phyloP scores from a whole-genome alignment of 2,113 vertebrate species.

The Panurus biarmicus region DNA sequence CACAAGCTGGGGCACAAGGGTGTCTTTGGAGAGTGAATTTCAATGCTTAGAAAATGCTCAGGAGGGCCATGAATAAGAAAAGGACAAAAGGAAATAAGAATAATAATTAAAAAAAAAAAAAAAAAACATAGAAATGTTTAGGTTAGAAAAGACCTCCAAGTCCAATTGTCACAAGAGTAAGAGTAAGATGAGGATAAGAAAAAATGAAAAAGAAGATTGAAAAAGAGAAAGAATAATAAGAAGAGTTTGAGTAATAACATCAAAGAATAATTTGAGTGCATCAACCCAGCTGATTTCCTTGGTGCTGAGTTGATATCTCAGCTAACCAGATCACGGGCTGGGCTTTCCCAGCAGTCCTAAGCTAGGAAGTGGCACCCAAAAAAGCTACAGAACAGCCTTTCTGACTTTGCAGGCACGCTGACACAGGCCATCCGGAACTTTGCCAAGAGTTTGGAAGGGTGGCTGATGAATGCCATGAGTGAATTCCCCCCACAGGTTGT shows the following conservation, averaged over 20 bases:
- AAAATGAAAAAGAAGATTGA: not conserved
- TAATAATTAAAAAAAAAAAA: too few relatives aligned
- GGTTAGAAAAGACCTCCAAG: not conserved
- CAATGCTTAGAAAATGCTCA: not conserved
- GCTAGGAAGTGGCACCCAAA: not conserved
- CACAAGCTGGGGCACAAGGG: accelerated
- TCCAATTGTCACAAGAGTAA: not conserved
- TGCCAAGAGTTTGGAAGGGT: slow-evolving; percentile 95
- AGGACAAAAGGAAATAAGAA: not conserved
- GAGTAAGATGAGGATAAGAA: not conserved
- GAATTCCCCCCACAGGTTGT: slow-evolving; percentile 89
- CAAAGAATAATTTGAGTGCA: not conserved
- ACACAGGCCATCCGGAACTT: slow-evolving; percentile 97
- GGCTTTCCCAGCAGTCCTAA: not conserved
- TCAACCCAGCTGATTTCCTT: not conserved
- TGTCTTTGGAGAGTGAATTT: not conserved
- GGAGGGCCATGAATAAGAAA: not conserved
- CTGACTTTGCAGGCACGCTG: slow-evolving; percentile 80
- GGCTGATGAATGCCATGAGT: slow-evolving; percentile 92
- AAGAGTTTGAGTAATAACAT: not conserved
- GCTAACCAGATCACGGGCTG: not conserved
- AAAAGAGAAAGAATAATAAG: not conserved
- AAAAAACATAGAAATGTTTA: not conserved
- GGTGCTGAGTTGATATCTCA: not conserved
- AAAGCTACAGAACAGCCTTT: accelerated